These are phyloP conservation scores for Heliconius nattereri DNA, from an alignment of 1,140 invertebrate species.

Conservation along the genomic window DNA sequence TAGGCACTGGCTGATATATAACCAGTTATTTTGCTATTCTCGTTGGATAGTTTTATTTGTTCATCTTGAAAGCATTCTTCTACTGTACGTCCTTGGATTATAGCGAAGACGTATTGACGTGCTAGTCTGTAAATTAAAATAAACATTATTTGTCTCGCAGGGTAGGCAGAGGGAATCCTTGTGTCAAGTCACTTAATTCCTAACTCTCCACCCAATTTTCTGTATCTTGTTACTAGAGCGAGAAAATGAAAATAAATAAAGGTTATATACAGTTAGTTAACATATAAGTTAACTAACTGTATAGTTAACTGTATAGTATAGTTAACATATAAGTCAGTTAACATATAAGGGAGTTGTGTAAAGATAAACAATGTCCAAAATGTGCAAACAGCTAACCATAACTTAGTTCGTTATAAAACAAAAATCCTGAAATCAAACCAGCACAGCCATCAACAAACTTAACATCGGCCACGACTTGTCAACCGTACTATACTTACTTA, in stretches of 20 bases:
- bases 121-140: constrained; percentile 78
- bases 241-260: too few relatives aligned
- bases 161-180: background rate
- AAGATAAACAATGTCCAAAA: background rate
- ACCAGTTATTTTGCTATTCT: constrained; percentile 62
- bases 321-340: too few relatives aligned
- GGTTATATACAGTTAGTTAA: too few relatives aligned
- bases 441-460: too few relatives aligned
- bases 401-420: background rate
- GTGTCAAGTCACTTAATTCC: background rate
- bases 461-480: background rate
- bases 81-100: constrained; percentile 83
- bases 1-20: constrained; percentile 72
- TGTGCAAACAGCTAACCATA: background rate
- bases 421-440: too few relatives aligned
- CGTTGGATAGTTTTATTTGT: constrained; percentile 61
- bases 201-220: background rate
- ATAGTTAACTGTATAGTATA: too few relatives aligned
- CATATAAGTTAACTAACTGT: too few relatives aligned
- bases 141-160: background rate
- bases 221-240: too few relatives aligned
- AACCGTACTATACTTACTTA: constrained; percentile 63
- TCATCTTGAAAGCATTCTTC: constrained; percentile 82
- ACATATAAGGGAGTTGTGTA: too few relatives aligned
- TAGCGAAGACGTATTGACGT: constrained; percentile 82